Evolutionary conservation across 2,113 vertebrate species (phyloP), one percentile per base, ranked within the genome.

Genomic region (Saguinus imperator): DNA sequence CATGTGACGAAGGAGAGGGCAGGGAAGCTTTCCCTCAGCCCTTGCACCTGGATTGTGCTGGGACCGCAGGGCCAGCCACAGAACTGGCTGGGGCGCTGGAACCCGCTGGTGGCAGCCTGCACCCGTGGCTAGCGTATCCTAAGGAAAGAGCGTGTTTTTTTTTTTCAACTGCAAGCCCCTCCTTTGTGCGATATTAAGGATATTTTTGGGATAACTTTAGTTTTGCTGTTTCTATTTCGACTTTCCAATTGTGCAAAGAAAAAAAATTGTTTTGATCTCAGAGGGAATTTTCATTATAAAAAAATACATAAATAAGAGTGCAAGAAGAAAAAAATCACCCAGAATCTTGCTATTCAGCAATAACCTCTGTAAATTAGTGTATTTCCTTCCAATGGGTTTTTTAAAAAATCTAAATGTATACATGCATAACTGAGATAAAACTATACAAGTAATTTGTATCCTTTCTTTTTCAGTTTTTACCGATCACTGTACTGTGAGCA

Each of bases 121-220:
- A 35, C 40, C 29, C 1, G 3, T 1, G 1, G 17, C 29, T 27
- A 20, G 14, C 0, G n/a, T 3, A 5, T 10, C 27, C 75, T 12
- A 13, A 6, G 70, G 18, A 25, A 16, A n/a, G 45, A 35, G 7
- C 0, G 18, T 5, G 4, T 18, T 27, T 52, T 79, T 16, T 7
- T 20, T 52, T 52, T 7, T 3, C 70, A 40, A 12, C 64, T 29
- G 3, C 23, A n/a, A 40, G 57, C 8, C 21, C 48, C 12, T 50
- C 52, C 50, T 23, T 35, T 8, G 17, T 12, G 32, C 5, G 2
- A 20, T 1, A 50, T 32, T 4, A n/a, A 45, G 0, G 2, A 13
- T 52, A 52, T 52, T 52, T 52, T 17, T 52, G 52, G 52, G 40
- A 66, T 3, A 10, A 27, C 64, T 21, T 76, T 1, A 8, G 27